Evolutionary conservation across 2,888 invertebrate genomes (phyloP).

Genomic region (Hedya salicella): DNA sequence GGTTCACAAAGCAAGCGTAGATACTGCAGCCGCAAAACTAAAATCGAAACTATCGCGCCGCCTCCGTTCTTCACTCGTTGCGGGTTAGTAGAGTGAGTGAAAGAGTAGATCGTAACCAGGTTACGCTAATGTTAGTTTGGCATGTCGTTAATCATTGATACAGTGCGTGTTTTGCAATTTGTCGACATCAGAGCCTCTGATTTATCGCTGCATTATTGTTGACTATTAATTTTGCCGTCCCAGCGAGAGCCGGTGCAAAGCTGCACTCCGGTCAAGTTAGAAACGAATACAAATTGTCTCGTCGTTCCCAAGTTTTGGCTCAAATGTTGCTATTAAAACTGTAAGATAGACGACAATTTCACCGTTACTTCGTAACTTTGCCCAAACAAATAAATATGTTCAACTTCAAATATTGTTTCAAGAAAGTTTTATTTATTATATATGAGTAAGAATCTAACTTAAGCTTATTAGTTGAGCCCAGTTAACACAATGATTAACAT

Average conservation of each 20-base stretch:
- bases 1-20: background rate
- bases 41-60: slow-evolving; percentile 13
- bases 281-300: background rate
- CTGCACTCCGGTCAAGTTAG: slow-evolving; percentile 16
- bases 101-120: slow-evolving; percentile 11
- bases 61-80: background rate
- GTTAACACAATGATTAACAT: no score
- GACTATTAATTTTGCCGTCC: slow-evolving; percentile 39
- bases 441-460: no score
- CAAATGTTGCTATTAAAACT: no score
- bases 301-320: no score
- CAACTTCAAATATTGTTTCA: no score
- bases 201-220: slow-evolving; percentile 42
- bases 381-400: no score
- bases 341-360: background rate
- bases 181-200: slow-evolving; percentile 36
- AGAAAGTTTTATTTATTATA: no score
- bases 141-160: slow-evolving; percentile 45
- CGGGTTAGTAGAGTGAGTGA: slow-evolving; percentile 12
- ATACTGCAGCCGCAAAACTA: slow-evolving; percentile 19
- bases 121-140: slow-evolving; percentile 44
- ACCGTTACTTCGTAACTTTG: background rate
- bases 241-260: slow-evolving; percentile 19
- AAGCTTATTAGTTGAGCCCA: no score
- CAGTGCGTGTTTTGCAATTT: slow-evolving; percentile 44